A percentile compares a stretch with the other conserved stretches of the same genome.
phyloP scores from a whole-genome alignment of 1,140 invertebrate genomes.

The Ruditapes philippinarum region DNA sequence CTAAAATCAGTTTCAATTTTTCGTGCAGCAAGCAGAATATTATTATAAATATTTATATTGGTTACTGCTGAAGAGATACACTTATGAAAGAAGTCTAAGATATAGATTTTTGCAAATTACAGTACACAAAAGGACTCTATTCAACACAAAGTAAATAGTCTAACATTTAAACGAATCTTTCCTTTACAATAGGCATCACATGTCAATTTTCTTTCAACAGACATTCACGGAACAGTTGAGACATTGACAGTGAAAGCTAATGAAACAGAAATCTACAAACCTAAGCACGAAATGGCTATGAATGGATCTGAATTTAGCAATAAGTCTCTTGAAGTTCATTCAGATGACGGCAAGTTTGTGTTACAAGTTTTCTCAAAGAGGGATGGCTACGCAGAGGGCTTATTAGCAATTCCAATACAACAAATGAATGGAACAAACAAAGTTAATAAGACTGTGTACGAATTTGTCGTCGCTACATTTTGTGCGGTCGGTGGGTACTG shows the following conservation, averaged over 20 bases:
- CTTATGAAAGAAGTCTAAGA: too few relatives aligned
- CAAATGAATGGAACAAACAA: neutral
- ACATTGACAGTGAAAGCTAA: neutral
- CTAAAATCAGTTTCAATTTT: too few relatives aligned
- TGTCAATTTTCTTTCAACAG: too few relatives aligned
- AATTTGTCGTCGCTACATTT: slow-evolving; percentile 30
- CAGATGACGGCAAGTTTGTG: neutral
- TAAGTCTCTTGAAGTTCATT: slow-evolving; percentile 19
- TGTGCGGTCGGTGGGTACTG: slow-evolving; percentile 48
- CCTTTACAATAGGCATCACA: too few relatives aligned
- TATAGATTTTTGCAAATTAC: too few relatives aligned
- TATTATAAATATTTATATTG: too few relatives aligned
- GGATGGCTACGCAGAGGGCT: slow-evolving; percentile 31
- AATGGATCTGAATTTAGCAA: slow-evolving; percentile 44
- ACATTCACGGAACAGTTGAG: neutral
- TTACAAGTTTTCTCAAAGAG: slow-evolving; percentile 37
- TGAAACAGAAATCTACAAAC: neutral
- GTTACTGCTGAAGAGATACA: too few relatives aligned
- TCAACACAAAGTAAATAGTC: too few relatives aligned
- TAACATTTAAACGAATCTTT: too few relatives aligned
- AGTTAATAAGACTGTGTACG: neutral
- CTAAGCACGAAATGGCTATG: neutral
- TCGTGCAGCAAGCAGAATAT: too few relatives aligned
- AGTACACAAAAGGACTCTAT: too few relatives aligned
- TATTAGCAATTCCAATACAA: slow-evolving; percentile 35